phyloP scores from a whole-genome alignment of 2,797 vertebrate genomes.

The Eleutherodactylus coqui region DNA sequence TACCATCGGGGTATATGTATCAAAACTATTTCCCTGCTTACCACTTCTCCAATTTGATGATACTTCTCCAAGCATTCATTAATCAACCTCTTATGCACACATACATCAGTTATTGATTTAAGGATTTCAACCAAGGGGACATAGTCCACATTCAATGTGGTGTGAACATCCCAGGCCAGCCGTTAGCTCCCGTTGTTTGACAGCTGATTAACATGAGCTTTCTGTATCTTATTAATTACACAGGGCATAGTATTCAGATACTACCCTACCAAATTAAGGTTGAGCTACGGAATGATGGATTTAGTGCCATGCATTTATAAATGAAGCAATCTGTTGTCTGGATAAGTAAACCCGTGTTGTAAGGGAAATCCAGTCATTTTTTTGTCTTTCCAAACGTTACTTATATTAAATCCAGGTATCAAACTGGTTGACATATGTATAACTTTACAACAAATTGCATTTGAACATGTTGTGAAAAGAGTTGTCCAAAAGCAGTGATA shows the following conservation, averaged over 20 bases:
- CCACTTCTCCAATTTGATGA: slow-evolving; percentile 23
- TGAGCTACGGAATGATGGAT: neutral
- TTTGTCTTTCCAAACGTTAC: no score
- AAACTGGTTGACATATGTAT: neutral
- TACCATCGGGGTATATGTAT: slow-evolving; percentile 35
- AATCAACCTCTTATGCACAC: neutral
- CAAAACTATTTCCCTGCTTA: slow-evolving; percentile 23
- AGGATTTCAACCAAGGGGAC: slow-evolving; percentile 1
- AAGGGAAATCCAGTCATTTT: no score
- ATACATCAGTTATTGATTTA: slow-evolving; percentile 29
- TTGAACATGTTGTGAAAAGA: neutral
- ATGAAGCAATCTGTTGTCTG: neutral
- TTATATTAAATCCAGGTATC: neutral
- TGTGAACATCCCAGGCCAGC: slow-evolving; percentile 2
- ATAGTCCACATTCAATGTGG: neutral
- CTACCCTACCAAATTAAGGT: neutral
- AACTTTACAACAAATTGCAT: neutral
- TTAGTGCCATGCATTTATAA: neutral
- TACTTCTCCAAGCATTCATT: slow-evolving; percentile 30
- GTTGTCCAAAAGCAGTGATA: neutral
- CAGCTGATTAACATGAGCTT: slow-evolving; percentile 35
- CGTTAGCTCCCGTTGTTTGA: slow-evolving; percentile 1
- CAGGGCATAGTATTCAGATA: slow-evolving; percentile 14
- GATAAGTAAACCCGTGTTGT: no score
- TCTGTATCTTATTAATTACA: slow-evolving; percentile 42